Evolutionary conservation across 2,888 invertebrate species (phyloP), one percentile per base, ranked within the genome.

Genomic region (Trachelus troglodyta): DNA sequence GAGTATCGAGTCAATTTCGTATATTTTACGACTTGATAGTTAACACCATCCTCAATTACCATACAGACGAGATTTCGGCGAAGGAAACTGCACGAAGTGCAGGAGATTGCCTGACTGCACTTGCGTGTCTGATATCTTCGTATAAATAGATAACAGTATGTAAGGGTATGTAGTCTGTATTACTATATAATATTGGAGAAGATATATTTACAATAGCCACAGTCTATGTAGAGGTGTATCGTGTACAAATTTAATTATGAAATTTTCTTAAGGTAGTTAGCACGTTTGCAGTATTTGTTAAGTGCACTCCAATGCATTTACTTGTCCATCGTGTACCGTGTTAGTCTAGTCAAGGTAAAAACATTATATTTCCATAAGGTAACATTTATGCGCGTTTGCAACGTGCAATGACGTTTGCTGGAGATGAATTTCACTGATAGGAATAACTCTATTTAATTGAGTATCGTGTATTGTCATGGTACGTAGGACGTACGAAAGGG

Each of bases 381-480:
- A 56, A 56, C 2, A 56, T 23, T 23, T 56, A 23, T 56, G 2
- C 15, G 23, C 1, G 6, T 56, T 40, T 23, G 6, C 23, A 56
- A 23, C 23, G 6, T 1, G 56, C 56, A 9, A 9, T 56, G 56
- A 23, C 23, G 56, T 56, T 56, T 23, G 56, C 0, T 9, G 74
- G 30, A 40, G 34, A 34, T 69, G 68, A 75, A 69, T 69, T 68
- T 75, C 69, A 68, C 79, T 15, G 76, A 35, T 34, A 69, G 40
- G 69, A 69, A 76, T 75, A 73, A 76, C 79, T 75, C 74, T 75
- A 77, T 77, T 82, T 82, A 79, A 84, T 83, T 76, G 83, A 84
- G 83, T 84, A 84, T 84, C 83, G 84, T 75, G 78, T 79, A 84
- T 84, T 84, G 84, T 80, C 79, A 79, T 79, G 84, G 79, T 84